These are phyloP conservation scores for Istiophorus platypterus DNA, from an alignment of 2,113 vertebrate species.

Conservation along the genomic window DNA sequence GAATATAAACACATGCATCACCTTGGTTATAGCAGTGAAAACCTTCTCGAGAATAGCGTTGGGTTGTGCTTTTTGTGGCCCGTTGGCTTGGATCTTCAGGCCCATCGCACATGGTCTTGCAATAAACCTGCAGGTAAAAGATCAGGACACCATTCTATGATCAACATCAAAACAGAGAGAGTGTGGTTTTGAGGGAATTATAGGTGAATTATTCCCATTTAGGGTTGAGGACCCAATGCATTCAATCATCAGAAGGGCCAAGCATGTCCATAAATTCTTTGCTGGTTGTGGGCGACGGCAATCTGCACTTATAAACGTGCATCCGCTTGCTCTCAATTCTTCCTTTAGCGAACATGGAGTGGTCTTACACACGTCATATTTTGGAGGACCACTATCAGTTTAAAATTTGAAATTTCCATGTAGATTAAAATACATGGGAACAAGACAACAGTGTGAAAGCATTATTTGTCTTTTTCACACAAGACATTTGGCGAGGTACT, in stretches of 20 bases:
- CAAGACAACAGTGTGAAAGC: too few species aligned
- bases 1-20: conserved; percentile 41
- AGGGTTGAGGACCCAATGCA: not conserved
- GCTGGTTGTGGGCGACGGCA: not conserved
- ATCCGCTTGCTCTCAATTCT: not conserved
- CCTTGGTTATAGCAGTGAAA: conserved; percentile 99
- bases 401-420: too few species aligned
- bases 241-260: not conserved
- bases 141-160: not conserved
- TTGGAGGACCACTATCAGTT: too few species aligned
- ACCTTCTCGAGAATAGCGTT: conserved; percentile 99
- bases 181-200: not conserved
- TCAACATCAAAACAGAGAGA: conserved; percentile 5
- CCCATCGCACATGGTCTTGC: conserved; percentile 97
- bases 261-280: not conserved
- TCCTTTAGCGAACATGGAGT: too few species aligned
- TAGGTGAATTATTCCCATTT: not conserved
- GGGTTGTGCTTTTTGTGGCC: conserved; percentile 94
- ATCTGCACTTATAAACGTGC: not conserved
- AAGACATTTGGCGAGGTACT: too few species aligned
- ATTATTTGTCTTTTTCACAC: too few species aligned
- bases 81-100: conserved; percentile 95
- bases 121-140: conserved; percentile 89
- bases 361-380: too few species aligned
- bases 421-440: too few species aligned